A percentile compares a stretch with the other conserved stretches of the same genome.
These are phyloP conservation scores for Drosophila mayaguana DNA, from an alignment of 2,888 invertebrate species.

Conservation along the genomic window DNA sequence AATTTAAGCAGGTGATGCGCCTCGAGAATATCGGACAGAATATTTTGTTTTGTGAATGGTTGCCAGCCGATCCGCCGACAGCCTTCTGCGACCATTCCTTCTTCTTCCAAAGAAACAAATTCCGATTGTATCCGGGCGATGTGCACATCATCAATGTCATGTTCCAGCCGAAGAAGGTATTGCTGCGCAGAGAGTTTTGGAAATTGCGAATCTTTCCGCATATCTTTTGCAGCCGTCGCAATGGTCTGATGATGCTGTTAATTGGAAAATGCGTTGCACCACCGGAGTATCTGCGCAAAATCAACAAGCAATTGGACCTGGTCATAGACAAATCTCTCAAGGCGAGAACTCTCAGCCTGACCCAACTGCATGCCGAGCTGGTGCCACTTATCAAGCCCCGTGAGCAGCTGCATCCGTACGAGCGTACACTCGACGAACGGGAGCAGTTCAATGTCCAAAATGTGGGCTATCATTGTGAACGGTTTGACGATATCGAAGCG, in stretches of 20 bases:
- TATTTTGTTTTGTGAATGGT: conserved; percentile 68
- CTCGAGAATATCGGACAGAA: conserved; percentile 73
- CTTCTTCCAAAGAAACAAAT: conserved; percentile 46
- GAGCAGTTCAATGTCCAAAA: conserved; percentile 75
- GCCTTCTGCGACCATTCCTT: conserved; percentile 45
- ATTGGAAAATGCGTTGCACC: conserved; percentile 63
- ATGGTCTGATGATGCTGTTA: conserved; percentile 45
- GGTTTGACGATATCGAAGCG: conserved; percentile 75
- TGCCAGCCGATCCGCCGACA: neutral
- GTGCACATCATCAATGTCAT: conserved; percentile 42
- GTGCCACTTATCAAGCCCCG: conserved; percentile 44
- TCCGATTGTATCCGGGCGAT: conserved; percentile 69
- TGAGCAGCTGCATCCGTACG: conserved; percentile 68
- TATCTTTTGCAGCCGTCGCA: conserved; percentile 46
- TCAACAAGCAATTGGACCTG: conserved; percentile 26
- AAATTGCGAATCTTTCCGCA: conserved; percentile 64
- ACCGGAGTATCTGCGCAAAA: conserved; percentile 48
- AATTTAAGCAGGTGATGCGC: conserved; percentile 57
- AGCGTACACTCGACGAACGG: conserved; percentile 70
- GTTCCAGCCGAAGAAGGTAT: conserved; percentile 64
- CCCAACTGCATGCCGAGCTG: conserved; percentile 41
- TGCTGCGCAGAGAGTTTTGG: conserved; percentile 51
- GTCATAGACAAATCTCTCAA: conserved; percentile 60
- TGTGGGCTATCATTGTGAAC: conserved; percentile 68
- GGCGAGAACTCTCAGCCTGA: conserved; percentile 36